phyloP scores from a whole-genome alignment of 1,140 invertebrate species.

The Rhopalosiphum maidis region DNA sequence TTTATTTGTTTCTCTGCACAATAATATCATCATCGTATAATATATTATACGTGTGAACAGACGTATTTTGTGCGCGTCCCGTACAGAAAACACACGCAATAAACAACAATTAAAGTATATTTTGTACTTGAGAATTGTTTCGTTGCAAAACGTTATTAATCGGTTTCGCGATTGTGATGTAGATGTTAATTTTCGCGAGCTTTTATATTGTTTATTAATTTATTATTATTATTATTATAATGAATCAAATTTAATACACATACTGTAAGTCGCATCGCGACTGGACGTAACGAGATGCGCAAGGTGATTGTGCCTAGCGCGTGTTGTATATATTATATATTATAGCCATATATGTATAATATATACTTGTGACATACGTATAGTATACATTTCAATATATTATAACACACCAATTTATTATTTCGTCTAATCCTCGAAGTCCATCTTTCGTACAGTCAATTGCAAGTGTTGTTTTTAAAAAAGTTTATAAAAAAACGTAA shows the following conservation, averaged over 20 bases:
- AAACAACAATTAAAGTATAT: neutral
- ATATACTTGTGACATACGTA: neutral
- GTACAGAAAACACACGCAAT: neutral
- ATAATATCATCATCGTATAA: neutral
- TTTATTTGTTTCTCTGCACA: slow-evolving; percentile 25
- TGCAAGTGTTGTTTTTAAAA: neutral
- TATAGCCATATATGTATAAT: neutral
- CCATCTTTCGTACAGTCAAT: neutral
- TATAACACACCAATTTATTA: neutral
- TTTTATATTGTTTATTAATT: neutral
- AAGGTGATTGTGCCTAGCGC: neutral
- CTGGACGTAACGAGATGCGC: neutral
- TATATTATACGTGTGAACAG: neutral
- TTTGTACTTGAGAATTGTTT: neutral
- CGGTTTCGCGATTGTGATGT: neutral
- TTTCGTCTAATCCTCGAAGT: too few species aligned
- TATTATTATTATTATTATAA: neutral
- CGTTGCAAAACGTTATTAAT: neutral
- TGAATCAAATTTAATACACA: neutral
- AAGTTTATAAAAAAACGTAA: neutral
- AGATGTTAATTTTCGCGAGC: neutral
- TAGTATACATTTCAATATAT: neutral
- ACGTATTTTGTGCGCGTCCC: neutral
- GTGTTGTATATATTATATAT: too few species aligned
- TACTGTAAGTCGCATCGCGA: neutral